Percentiles rank a stretch among this genome's conserved stretches.
Evolutionary conservation across 1,140 invertebrate species (phyloP).

Genomic region (Potamilus streckersoni): DNA sequence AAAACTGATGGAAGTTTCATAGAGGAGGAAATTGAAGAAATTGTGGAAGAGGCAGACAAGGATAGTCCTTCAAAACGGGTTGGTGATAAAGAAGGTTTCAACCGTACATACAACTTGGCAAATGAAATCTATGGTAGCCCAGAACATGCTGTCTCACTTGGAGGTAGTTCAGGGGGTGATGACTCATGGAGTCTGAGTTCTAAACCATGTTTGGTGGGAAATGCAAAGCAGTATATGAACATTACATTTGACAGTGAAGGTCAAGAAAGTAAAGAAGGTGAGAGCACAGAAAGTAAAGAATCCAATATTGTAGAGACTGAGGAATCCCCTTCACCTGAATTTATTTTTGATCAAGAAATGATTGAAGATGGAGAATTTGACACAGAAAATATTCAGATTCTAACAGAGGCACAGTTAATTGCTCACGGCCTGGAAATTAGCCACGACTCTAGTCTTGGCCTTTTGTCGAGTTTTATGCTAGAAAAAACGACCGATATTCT

Average conservation of each 20-base stretch:
- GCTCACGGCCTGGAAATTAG: conserved; percentile 10
- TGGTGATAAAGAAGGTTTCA: too few species aligned
- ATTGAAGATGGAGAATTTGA: conserved; percentile 32
- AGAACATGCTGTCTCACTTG: conserved; percentile 14
- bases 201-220: conserved; percentile 20
- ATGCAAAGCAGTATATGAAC: conserved; percentile 26
- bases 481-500: conserved; percentile 21
- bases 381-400: conserved; percentile 4
- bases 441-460: conserved; percentile 23
- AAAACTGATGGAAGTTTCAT: too few species aligned
- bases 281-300: conserved; percentile 22
- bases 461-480: conserved; percentile 25
- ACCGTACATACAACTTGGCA: too few species aligned
- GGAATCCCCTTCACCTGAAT: conserved; percentile 27
- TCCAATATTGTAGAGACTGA: conserved; percentile 25
- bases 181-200: conserved; percentile 31
- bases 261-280: too few species aligned
- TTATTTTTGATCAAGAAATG: conserved; percentile 34
- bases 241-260: conserved; percentile 31
- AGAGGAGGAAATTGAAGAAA: too few species aligned
- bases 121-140: too few species aligned
- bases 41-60: too few species aligned
- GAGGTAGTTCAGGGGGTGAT: conserved; percentile 24
- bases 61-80: too few species aligned
- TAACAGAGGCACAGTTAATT: too few species aligned